phyloP scores from a whole-genome alignment of 2,113 vertebrate species.

The Brachyistius frenatus region DNA sequence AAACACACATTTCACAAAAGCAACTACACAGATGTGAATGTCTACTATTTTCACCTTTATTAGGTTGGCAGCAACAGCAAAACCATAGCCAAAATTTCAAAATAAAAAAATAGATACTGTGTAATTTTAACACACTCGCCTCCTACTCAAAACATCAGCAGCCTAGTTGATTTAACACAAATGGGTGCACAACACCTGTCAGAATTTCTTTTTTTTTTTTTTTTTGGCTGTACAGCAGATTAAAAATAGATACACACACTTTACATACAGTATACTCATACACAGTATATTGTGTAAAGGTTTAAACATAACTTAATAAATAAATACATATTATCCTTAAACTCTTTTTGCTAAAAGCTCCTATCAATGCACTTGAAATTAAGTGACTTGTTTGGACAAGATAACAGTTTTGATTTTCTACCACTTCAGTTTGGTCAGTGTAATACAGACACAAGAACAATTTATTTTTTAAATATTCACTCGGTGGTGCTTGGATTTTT shows the following conservation, averaged over 20 bases:
- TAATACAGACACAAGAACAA: constrained; percentile 60
- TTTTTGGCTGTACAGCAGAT: constrained; percentile 66
- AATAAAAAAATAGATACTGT: constrained; percentile 85
- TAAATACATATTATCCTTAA: constrained; percentile 69
- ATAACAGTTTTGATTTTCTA: constrained; percentile 54
- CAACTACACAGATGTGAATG: constrained; percentile 37
- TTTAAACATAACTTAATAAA: constrained; percentile 77
- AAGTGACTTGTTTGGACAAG: constrained; percentile 44
- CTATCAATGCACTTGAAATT: constrained; percentile 65
- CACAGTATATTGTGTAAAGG: constrained; percentile 72
- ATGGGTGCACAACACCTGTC: constrained; percentile 54
- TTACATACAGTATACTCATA: constrained; percentile 71
- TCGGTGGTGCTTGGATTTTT: constrained; percentile 43
- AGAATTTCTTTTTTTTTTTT: constrained; percentile 40
- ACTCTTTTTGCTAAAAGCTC: constrained; percentile 50
- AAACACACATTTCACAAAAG: constrained; percentile 34
- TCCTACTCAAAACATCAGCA: constrained; percentile 76
- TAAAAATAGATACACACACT: constrained; percentile 76
- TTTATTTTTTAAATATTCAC: constrained; percentile 41
- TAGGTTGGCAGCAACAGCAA: constrained; percentile 84
- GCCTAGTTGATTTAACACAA: constrained; percentile 74
- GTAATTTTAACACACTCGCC: constrained; percentile 67
- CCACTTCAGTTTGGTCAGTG: constrained; percentile 57
- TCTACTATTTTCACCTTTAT: constrained; percentile 81
- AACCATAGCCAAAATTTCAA: constrained; percentile 80